Conservation (phyloP, 2,888 invertebrate species). For the Ectemnius continuus region DNA sequence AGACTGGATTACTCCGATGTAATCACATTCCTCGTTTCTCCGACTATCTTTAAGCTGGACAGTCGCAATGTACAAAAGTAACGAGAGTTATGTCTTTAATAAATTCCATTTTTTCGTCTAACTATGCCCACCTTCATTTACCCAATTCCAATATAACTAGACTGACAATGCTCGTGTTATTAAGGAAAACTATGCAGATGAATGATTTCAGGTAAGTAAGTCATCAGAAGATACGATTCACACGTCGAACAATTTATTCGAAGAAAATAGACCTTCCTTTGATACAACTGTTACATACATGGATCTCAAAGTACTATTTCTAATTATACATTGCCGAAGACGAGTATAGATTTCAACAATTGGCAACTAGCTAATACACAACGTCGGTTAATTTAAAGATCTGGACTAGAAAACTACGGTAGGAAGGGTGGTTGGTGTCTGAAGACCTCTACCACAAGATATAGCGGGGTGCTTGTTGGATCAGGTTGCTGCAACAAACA, state of each 20-base stretch:
- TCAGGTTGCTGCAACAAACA: slow-evolving; percentile 39
- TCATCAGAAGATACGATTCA: slow-evolving; percentile 21
- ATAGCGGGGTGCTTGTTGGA: slow-evolving; percentile 28
- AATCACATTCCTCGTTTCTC: slow-evolving; percentile 46
- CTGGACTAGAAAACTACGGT: slow-evolving; percentile 34
- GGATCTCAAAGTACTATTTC: slow-evolving; percentile 22
- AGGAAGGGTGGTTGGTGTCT: background rate
- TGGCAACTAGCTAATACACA: slow-evolving; percentile 28
- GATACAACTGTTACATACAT: slow-evolving; percentile 38
- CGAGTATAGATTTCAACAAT: slow-evolving; percentile 44
- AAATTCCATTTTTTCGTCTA: slow-evolving; percentile 50
- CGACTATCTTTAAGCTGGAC: slow-evolving; percentile 52
- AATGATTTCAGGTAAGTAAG: background rate
- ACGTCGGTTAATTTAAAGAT: slow-evolving; percentile 19
- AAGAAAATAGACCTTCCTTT: slow-evolving; percentile 52
- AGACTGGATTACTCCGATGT: slow-evolving; percentile 46
- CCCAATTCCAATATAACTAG: background rate
- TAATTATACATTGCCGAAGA: slow-evolving; percentile 49
- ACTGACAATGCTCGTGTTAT: background rate
- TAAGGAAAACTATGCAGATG: too few relatives aligned
- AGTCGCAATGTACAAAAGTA: slow-evolving; percentile 55
- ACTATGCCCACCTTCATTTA: background rate
- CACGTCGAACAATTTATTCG: slow-evolving; percentile 51
- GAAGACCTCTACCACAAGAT: slow-evolving; percentile 35
- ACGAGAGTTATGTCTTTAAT: slow-evolving; percentile 56